Evolutionary conservation across 2,797 vertebrate species (phyloP), one percentile per base, ranked within the genome.

Genomic region (Centropyge bicolor): DNA sequence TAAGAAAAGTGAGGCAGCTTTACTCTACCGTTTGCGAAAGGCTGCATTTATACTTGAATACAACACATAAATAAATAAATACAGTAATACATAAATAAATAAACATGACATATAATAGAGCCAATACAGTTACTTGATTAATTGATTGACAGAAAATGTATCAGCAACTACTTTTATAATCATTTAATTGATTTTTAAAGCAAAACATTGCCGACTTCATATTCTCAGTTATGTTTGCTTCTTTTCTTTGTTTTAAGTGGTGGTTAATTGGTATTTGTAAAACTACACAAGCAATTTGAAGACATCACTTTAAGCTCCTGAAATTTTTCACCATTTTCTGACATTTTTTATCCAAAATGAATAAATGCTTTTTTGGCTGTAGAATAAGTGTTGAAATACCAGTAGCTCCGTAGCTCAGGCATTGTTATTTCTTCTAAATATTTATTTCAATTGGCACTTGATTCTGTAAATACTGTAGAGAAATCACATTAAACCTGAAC

Each of bases 381-480:
- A 38, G 20, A 46, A 40, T 6, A 54, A 51, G 14, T 55, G 24
- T 81, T 77, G 45, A 63, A 68, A 41, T 19, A 70, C 27, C 11
- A 24, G 49, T n/a, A 49, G 65, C n/a, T n/a, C n/a, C n/a, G n/a
- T n/a, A n/a, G n/a, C 27, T 31, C 27, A 31, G 27, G 27, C 27
- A 31, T 31, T 4, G 4, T 31, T 31, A 31, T 31, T 31, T 31
- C 27, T 31, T 31, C n/a, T n/a, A n/a, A n/a, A n/a, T n/a, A n/a
- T n/a, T n/a, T n/a, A n/a, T n/a, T n/a, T n/a, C n/a, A n/a, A n/a
- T n/a, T n/a, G n/a, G n/a, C n/a, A n/a, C n/a, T n/a, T n/a, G n/a
- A n/a, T n/a, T n/a, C n/a, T n/a, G n/a, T n/a, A n/a, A n/a, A n/a
- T n/a, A n/a, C n/a, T n/a, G n/a, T n/a, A n/a, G n/a, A n/a, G n/a